Conservation (phyloP, 2,797 vertebrate genomes). For the Holocentrus rufus region DNA sequence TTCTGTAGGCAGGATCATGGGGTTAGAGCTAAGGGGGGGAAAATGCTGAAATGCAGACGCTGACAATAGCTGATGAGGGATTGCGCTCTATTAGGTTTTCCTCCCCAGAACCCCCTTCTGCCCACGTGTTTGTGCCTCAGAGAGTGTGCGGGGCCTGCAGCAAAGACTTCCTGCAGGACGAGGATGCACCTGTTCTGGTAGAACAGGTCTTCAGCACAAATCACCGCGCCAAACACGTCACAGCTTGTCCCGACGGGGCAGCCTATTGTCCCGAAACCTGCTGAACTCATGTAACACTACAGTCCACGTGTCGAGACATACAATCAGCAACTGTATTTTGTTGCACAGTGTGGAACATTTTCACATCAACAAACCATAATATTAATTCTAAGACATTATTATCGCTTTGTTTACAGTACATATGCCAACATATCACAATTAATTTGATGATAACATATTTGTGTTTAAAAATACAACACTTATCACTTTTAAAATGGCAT, state of each 20-base stretch:
- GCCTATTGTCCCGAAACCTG: slow-evolving; percentile 60
- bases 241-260: slow-evolving; percentile 26
- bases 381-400: too few relatives aligned
- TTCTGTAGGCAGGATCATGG: slow-evolving; percentile 24
- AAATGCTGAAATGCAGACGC: slow-evolving; percentile 30
- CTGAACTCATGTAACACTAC: slow-evolving; percentile 61
- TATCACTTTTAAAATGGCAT: too few relatives aligned
- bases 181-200: slow-evolving; percentile 78
- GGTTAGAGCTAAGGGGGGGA: background rate
- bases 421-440: too few relatives aligned
- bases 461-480: too few relatives aligned
- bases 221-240: slow-evolving; percentile 38
- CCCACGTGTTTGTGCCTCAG: slow-evolving; percentile 54
- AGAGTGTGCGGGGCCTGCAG: slow-evolving; percentile 44
- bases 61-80: slow-evolving; percentile 60
- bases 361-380: too few relatives aligned
- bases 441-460: too few relatives aligned
- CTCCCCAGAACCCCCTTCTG: slow-evolving; percentile 39
- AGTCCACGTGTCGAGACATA: slow-evolving; percentile 18
- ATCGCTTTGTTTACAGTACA: too few relatives aligned
- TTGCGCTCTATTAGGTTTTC: slow-evolving; percentile 26
- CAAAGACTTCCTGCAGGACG: slow-evolving; percentile 61
- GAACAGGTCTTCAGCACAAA: slow-evolving; percentile 48
- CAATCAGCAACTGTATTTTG: slow-evolving; percentile 5
- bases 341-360: background rate